Base-by-base conservation (phyloP, 2,888 invertebrate genomes). In the Xestia sexstrigata region DNA sequence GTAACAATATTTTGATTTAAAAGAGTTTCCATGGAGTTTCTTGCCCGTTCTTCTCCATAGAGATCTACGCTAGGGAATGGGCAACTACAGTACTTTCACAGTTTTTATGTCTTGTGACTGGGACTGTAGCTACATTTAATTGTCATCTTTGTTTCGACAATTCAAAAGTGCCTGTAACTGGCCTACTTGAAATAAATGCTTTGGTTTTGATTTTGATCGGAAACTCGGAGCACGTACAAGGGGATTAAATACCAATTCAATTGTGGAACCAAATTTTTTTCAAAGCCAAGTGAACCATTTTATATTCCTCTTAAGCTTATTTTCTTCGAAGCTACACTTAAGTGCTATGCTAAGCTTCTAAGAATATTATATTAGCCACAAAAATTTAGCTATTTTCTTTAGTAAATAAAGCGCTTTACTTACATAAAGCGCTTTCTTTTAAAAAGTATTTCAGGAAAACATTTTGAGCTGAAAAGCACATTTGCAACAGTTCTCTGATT, bases 191-290 rank as follows among this genome's bases (percentile, higher is more conserved):
- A n/a, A n/a, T n/a, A n/a, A n/a, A n/a, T n/a, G n/a, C n/a, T n/a
- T n/a, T n/a, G n/a, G n/a, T n/a, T n/a, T n/a, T n/a, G n/a, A n/a
- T n/a, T n/a, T n/a, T n/a, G n/a, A 39, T 42, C 23, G 13, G 9
- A 17, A 30, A 39, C 30, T 52, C 20, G 15, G 17, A 47, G 8
- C 49, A 67, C 35, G 45, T 60, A 17, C 52, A 42, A n/a, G 11
- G n/a, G 45, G 9, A 63, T 69, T 70, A 58, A 17, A 47, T 45
- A 35, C 23, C 2, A 62, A 72, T 65, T 65, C 20, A 20, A 42
- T 71, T 79, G 60, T 60, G 26, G 17, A 35, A 67, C 17, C 35
- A 45, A 26, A 23, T 26, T 67, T 52, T 15, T 55, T n/a, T 5
- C 35, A 26, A 76, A 45, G 15, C 9, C 42, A 30, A 30, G 9